Evolutionary conservation across 2,797 vertebrate species (phyloP).

Genomic region (Takifugu ocellatus): DNA sequence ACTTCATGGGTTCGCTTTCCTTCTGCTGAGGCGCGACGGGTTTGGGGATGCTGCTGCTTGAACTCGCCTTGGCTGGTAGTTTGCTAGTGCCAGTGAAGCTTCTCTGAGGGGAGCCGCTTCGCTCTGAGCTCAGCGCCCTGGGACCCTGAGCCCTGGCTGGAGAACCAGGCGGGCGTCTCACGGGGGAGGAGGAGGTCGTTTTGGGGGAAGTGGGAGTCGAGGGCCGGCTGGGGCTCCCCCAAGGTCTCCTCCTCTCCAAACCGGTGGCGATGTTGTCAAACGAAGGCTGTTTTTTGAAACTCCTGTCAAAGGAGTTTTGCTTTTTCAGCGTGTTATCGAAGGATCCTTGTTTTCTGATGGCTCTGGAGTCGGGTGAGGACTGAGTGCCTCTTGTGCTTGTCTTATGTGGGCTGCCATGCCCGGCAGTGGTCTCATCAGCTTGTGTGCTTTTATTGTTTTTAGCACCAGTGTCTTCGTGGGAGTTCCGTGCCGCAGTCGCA

Average conservation of each 20-base stretch:
- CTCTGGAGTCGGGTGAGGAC: conserved; percentile 48
- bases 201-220: conserved; percentile 59
- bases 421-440: conserved; percentile 48
- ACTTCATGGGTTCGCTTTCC: conserved; percentile 71
- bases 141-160: conserved; percentile 63
- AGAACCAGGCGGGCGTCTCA: conserved; percentile 62
- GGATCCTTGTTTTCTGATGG: conserved; percentile 64
- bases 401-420: conserved; percentile 40
- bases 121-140: conserved; percentile 60
- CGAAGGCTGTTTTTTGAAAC: conserved; percentile 67
- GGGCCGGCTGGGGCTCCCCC: conserved; percentile 68
- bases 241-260: conserved; percentile 74
- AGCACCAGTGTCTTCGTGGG: conserved; percentile 40
- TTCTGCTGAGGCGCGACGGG: conserved; percentile 68
- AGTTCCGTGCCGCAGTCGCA: conserved; percentile 10
- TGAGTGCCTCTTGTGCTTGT: conserved; percentile 42
- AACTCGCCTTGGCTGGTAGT: conserved; percentile 74
- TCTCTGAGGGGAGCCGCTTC: conserved; percentile 64
- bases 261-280: conserved; percentile 68
- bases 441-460: conserved; percentile 69
- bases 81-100: conserved; percentile 65
- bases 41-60: conserved; percentile 85
- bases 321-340: conserved; percentile 68
- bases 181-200: conserved; percentile 58
- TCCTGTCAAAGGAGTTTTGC: conserved; percentile 67